A percentile compares a stretch with the other conserved stretches of the same genome.
phyloP scores from a whole-genome alignment of 2,888 invertebrate species.

The Lottia scabra region DNA sequence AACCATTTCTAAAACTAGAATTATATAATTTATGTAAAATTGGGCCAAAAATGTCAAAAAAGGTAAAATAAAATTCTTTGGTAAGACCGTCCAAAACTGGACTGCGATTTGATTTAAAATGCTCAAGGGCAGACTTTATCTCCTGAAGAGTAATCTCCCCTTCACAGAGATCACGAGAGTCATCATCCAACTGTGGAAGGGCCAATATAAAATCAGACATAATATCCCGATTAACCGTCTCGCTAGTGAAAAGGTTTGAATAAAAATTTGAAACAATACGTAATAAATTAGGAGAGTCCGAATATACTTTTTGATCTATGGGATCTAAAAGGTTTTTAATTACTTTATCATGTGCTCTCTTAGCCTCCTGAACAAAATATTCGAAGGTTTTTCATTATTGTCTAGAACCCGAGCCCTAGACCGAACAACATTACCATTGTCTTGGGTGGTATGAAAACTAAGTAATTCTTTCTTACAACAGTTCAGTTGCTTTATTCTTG shows the following conservation, averaged over 20 bases:
- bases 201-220: neutral
- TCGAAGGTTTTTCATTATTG: neutral
- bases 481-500: neutral
- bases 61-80: neutral
- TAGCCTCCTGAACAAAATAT: neutral
- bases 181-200: neutral
- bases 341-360: too few species aligned
- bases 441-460: neutral
- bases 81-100: neutral
- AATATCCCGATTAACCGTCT: neutral
- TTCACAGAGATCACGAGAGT: neutral
- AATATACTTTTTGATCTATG: neutral
- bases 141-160: neutral
- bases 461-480: neutral
- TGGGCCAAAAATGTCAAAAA: neutral
- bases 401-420: neutral
- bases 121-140: neutral
- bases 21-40: neutral
- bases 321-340: neutral
- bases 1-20: neutral
- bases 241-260: conserved; percentile 9
- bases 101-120: neutral
- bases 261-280: neutral
- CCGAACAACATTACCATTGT: neutral
- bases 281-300: neutral